Evolutionary conservation across 2,113 vertebrate genomes (phyloP).

Genomic region (Amazona guildingii): DNA sequence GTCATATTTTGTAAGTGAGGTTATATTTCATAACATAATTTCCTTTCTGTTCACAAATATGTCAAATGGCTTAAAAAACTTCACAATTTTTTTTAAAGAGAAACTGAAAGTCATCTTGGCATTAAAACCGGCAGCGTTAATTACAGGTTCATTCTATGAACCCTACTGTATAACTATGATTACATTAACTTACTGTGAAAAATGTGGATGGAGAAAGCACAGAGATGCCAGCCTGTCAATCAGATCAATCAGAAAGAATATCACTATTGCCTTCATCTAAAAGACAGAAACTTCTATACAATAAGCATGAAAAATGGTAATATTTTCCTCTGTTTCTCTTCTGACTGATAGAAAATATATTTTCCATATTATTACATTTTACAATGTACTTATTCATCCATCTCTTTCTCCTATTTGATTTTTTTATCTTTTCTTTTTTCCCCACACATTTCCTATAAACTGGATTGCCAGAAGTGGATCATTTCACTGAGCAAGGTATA

Average conservation of each 20-base stretch:
- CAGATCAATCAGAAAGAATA: slow-evolving; percentile 2
- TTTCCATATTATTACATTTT: slow-evolving; percentile 18
- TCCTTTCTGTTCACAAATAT: slow-evolving; percentile 8
- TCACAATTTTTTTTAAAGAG: background rate
- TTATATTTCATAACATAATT: background rate
- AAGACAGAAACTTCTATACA: background rate
- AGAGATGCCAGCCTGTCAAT: slow-evolving; percentile 2
- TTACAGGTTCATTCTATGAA: background rate
- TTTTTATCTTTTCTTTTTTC: background rate
- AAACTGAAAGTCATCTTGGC: background rate
- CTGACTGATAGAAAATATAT: slow-evolving; percentile 41
- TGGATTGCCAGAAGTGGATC: background rate
- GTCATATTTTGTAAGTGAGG: slow-evolving; percentile 2
- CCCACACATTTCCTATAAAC: background rate
- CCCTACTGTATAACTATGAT: background rate
- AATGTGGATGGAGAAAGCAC: background rate
- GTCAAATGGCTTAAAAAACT: slow-evolving; percentile 23
- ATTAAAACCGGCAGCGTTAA: background rate
- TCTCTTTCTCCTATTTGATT: background rate
- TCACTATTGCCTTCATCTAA: background rate
- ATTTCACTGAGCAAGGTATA: background rate
- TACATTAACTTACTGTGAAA: background rate
- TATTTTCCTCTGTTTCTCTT: slow-evolving; percentile 16
- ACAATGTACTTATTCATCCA: background rate
- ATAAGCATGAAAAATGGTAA: background rate